phyloP scores from a whole-genome alignment of 2,113 vertebrate genomes.

The Gavia stellata region DNA sequence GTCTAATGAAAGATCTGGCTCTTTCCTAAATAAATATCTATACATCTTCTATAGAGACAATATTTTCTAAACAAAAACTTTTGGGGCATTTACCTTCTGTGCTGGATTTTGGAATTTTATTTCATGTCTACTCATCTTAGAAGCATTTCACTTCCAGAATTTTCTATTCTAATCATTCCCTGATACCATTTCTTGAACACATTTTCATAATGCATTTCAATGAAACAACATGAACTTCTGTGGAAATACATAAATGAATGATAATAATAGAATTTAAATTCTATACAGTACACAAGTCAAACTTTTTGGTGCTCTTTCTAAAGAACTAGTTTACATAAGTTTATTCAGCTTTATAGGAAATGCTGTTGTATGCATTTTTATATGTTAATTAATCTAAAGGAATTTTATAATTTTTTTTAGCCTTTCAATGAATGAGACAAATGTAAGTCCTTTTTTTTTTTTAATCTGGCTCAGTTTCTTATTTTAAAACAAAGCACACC shows the following conservation, averaged over 20 bases:
- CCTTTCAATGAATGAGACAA: background rate
- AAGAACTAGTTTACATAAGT: background rate
- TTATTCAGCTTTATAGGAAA: background rate
- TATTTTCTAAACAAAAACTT: background rate
- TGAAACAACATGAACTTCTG: background rate
- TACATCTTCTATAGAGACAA: background rate
- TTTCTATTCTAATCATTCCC: background rate
- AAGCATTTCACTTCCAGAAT: background rate
- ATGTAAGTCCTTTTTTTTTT: background rate
- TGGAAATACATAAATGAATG: background rate
- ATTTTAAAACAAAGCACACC: background rate
- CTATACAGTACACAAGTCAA: background rate
- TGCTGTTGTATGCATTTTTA: background rate
- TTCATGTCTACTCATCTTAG: background rate
- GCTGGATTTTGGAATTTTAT: background rate
- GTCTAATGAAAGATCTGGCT: background rate
- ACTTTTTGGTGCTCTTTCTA: background rate
- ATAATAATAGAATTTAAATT: conserved; percentile 6
- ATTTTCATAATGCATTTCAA: background rate
- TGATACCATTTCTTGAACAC: background rate
- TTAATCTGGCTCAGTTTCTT: background rate
- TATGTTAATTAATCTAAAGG: background rate
- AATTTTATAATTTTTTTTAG: background rate
- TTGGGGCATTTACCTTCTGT: background rate
- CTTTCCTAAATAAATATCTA: background rate